These are phyloP conservation scores for Caenorhabditis latens DNA, from an alignment of 1,140 invertebrate species.

Conservation along the genomic window DNA sequence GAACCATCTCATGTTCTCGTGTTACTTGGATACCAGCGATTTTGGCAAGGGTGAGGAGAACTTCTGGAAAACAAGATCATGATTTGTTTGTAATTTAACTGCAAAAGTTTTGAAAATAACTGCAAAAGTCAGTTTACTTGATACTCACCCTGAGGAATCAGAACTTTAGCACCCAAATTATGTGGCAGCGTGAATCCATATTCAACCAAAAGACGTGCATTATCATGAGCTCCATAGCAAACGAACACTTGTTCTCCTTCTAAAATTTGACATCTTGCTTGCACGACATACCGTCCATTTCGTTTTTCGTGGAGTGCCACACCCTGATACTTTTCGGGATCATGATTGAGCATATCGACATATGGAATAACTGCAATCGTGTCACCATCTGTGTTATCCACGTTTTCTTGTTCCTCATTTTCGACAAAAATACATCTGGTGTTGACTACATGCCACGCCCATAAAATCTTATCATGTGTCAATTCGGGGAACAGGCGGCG, in stretches of 20 bases:
- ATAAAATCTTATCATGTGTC: slow-evolving; percentile 72
- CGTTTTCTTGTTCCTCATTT: slow-evolving; percentile 60
- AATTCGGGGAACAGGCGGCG: slow-evolving; percentile 31
- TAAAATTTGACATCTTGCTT: slow-evolving; percentile 73
- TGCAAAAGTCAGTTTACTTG: background rate
- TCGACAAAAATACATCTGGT: slow-evolving; percentile 83
- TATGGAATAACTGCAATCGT: slow-evolving; percentile 84
- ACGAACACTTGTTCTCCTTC: slow-evolving; percentile 79
- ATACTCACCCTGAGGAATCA: slow-evolving; percentile 63
- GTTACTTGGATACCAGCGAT: slow-evolving; percentile 44
- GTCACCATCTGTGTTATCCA: slow-evolving; percentile 74
- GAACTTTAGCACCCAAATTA: slow-evolving; percentile 82
- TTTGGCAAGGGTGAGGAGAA: slow-evolving; percentile 69
- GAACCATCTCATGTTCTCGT: slow-evolving; percentile 54
- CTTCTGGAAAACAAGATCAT: slow-evolving; percentile 62
- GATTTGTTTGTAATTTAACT: background rate
- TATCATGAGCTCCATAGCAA: slow-evolving; percentile 84
- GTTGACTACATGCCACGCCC: slow-evolving; percentile 85
- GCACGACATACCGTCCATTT: slow-evolving; percentile 50
- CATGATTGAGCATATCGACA: slow-evolving; percentile 87
- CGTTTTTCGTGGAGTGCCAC: slow-evolving; percentile 62
- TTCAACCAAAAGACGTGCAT: slow-evolving; percentile 83
- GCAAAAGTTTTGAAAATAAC: slow-evolving; percentile 1
- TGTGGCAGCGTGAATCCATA: slow-evolving; percentile 84
- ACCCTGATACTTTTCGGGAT: slow-evolving; percentile 52